Evolutionary conservation across 2,113 vertebrate genomes (phyloP), one percentile per base, ranked within the genome.

Genomic region (Odocoileus virginianus): DNA sequence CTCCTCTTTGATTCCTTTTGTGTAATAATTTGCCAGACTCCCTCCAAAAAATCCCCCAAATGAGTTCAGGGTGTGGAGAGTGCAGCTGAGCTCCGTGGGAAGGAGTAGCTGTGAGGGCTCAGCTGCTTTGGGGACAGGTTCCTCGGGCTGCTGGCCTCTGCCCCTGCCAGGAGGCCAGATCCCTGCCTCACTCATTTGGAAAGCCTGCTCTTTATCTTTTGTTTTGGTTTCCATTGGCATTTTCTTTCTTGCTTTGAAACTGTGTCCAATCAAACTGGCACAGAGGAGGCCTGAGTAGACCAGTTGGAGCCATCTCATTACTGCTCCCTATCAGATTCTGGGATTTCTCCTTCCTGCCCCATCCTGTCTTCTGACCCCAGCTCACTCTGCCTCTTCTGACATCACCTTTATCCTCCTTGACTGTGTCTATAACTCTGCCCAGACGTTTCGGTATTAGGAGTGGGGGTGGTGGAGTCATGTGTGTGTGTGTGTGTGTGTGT

Each of bases 191-290:
- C 78, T n/a, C 90, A 87, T 92, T 94, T 89, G 91, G 95, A 74
- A 91, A 96, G 90, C 28, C 76, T 87, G 40, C 54, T 79, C 40
- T 79, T 94, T 94, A 84, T 67, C 25, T 92, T 91, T 67, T 71
- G 21, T 27, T 92, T 90, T 81, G 19, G 10, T 64, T 91, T 96
- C 88, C 74, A 76, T 47, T 33, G 28, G 58, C n/a, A 61, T 76
- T 74, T 96, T 84, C 96, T 91, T 91, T 93, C 67, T 60, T 90
- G 16, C 28, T 64, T 96, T 93, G 98, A 89, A 98, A 98, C 87
- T 91, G 52, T 96, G 52, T 97, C 93, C 93, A 89, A 89, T 95
- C 60, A 91, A 93, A 97, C 5, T 92, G 94, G 96, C 87, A 95
- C 79, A 45, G 43, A 83, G 17, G 47, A 89, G 57, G n/a, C 57